Conservation (phyloP, 2,888 invertebrate genomes). For the Empis livida region DNA sequence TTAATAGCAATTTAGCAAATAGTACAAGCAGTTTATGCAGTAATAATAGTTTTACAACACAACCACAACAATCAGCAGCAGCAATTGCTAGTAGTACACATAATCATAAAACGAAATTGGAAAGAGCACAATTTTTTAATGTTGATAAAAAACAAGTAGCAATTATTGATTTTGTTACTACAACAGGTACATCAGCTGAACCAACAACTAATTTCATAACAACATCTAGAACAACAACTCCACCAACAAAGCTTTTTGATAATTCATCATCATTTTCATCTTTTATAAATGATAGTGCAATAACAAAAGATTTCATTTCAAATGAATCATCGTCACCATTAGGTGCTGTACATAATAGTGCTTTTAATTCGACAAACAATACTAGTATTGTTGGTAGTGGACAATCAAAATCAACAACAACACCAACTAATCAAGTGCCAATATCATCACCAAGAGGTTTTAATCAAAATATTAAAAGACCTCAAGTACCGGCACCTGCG, state of each 20-base stretch:
- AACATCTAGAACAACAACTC: not conserved
- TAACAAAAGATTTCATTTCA: constrained; percentile 6
- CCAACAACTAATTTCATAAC: constrained; percentile 1
- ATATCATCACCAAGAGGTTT: constrained; percentile 15
- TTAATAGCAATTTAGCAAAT: constrained; percentile 8
- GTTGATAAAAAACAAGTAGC: constrained; percentile 17
- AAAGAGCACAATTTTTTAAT: constrained; percentile 16
- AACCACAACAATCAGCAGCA: not conserved
- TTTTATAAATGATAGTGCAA: constrained; percentile 8
- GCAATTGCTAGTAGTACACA: not conserved
- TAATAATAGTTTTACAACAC: not conserved
- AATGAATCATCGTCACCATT: constrained; percentile 1
- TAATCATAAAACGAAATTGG: constrained; percentile 12
- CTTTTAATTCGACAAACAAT: not conserved
- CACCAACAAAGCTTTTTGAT: constrained; percentile 1
- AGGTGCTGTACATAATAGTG: not conserved
- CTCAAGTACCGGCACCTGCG: constrained; percentile 15
- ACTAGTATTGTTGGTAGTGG: not conserved
- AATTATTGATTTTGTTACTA: constrained; percentile 12
- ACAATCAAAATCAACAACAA: not conserved
- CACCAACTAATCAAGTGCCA: constrained; percentile 10
- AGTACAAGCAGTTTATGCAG: constrained; percentile 5
- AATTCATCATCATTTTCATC: constrained; percentile 7
- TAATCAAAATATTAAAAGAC: constrained; percentile 15
- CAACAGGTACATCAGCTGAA: constrained; percentile 1